Evolutionary conservation across 2,888 invertebrate genomes (phyloP), one percentile per base, ranked within the genome.

Genomic region (Napeogenes sylphis): DNA sequence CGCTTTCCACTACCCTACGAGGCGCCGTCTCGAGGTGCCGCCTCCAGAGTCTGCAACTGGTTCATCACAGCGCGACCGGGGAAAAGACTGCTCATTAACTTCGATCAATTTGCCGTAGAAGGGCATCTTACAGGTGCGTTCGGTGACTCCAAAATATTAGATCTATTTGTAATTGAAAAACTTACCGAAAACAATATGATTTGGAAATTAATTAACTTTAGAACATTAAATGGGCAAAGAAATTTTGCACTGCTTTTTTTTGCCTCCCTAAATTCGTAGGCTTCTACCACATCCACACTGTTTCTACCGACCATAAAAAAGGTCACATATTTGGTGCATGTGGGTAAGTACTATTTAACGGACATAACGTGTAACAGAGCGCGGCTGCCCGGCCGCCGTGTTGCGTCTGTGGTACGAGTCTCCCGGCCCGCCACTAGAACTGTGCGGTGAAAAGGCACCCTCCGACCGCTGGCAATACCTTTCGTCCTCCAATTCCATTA

Each of bases 41-140:
- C 97, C 58, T 96, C 96, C 71, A 94, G 95, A 83, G 96, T 96
- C 68, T 99, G 99, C 91, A 98, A 99, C 88, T 99, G 99, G 99
- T 96, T 95, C 82, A 96, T 99, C 80, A 95, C 94, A 68, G 98
- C 97, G 65, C 93, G 95, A 72, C 95, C 95, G 45, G 94, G 94
- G 74, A 96, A 97, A 83, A 94, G 95, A 80, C 94, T 99, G 76
- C 93, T 99, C 81, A 93, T 99, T 79, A 95, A 97, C 84, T 97
- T 99, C 84, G 95, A 97, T 80, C 92, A 93, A 70, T 98, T 99
- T 81, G 95, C 96, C 61, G 95, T 99, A 63, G 99, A 99, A 87
- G 99, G 99, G 70, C 96, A 97, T 81, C 96, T 96, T 69, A 91
- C 93, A 71, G 93, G 97, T 97, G 82, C 91, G 92, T 80, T 56